A percentile compares a stretch with the other conserved stretches of the same genome.
Conservation (phyloP, 2,888 invertebrate species). For the Silvanus unidentatus region DNA sequence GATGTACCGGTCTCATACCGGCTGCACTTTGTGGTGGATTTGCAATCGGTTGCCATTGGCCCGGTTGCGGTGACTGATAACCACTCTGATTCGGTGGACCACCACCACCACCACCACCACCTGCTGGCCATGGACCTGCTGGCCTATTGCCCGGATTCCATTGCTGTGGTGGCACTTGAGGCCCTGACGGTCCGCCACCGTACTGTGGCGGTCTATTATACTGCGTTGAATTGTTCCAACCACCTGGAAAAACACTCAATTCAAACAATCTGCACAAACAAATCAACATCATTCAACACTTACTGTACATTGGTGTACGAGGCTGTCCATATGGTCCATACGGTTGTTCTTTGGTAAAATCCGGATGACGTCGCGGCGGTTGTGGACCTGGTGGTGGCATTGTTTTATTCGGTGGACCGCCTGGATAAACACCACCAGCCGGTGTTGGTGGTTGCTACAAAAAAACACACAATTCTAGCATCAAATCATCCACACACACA, state of each 20-base stretch:
- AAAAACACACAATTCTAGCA: slow-evolving; percentile 7
- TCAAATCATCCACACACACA: slow-evolving; percentile 2
- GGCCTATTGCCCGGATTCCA: slow-evolving; percentile 47
- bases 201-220: slow-evolving; percentile 50
- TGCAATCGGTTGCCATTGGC: slow-evolving; percentile 44
- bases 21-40: slow-evolving; percentile 47
- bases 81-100: no score
- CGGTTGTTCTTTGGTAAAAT: slow-evolving; percentile 71
- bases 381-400: slow-evolving; percentile 63
- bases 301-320: slow-evolving; percentile 63
- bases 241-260: slow-evolving; percentile 42
- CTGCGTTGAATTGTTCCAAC: slow-evolving; percentile 60
- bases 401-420: slow-evolving; percentile 49
- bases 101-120: no score
- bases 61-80: slow-evolving; percentile 38
- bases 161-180: slow-evolving; percentile 39
- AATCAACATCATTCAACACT: slow-evolving; percentile 24
- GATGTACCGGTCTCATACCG: slow-evolving; percentile 46
- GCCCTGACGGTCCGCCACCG: slow-evolving; percentile 32
- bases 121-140: slow-evolving; percentile 38
- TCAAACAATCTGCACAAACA: no score
- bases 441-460: slow-evolving; percentile 40
- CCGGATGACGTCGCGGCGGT: slow-evolving; percentile 73
- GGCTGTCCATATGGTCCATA: slow-evolving; percentile 60
- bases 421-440: slow-evolving; percentile 40